Evolutionary conservation across 2,797 vertebrate genomes (phyloP), one percentile per base, ranked within the genome.

Genomic region (Heliangelus exortis): DNA sequence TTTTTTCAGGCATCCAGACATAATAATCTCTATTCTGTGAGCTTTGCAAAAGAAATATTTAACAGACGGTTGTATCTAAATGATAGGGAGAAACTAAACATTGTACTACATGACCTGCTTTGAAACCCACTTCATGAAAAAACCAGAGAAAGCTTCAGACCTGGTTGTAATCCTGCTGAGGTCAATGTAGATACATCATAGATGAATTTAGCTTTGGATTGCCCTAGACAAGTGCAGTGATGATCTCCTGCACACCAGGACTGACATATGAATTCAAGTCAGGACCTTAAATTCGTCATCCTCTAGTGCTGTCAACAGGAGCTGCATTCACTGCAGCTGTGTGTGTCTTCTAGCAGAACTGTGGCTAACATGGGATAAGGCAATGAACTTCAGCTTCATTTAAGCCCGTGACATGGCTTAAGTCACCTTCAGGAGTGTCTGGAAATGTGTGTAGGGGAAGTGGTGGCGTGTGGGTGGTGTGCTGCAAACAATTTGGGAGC

Each of bases 241-340:
- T 63, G 78, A 57, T 89, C 72, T 94, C 69, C 61, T 93, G 25
- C 59, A 82, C 91, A 87, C 45, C 22, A 55, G 12, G 45, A 57
- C 51, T 93, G 83, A 66, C 72, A 31, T 22, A 33, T 51, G 36
- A 85, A 89, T 93, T 76, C 55, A 66, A 91, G 69, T 84, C 91
- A 89, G 19, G 51, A 74, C 59, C 43, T 90, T 51, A 18, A 62
- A 68, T 67, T 93, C 2, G 1, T 93, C 79, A 91, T 62, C 75
- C 65, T 43, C 71, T 69, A 41, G 58, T 90, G 71, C 68, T 73
- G 92, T 77, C 82, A 92, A n/a, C 0, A 3, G 57, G 50, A 80
- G 66, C 59, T 90, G 53, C n/a, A 39, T 51, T 95, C 74, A 36
- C 53, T 84, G 59, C 67, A 82, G 59, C 84, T 8, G 3, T 53